These are phyloP conservation scores for Gymnocypris eckloni DNA, from an alignment of 2,797 vertebrate genomes.

Conservation along the genomic window DNA sequence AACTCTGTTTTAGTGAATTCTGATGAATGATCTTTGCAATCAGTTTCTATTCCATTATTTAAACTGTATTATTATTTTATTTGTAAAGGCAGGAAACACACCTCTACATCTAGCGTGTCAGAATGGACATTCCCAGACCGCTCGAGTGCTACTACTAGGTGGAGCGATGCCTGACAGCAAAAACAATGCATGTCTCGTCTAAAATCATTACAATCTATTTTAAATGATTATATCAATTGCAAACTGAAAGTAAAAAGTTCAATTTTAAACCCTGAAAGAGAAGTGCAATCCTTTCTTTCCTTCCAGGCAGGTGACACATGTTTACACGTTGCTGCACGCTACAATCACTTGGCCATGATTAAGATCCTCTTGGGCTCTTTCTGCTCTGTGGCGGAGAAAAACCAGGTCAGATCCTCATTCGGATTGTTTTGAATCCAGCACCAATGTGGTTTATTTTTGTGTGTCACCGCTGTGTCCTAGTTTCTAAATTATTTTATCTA, in stretches of 20 bases:
- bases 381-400: slow-evolving; percentile 87
- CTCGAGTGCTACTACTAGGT: slow-evolving; percentile 84
- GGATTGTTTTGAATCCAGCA: neutral
- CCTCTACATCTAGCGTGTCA: slow-evolving; percentile 92
- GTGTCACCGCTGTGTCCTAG: slow-evolving; percentile 1
- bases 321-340: slow-evolving; percentile 89
- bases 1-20: neutral
- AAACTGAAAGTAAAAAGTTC: neutral
- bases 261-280: neutral
- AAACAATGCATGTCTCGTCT: slow-evolving; percentile 81
- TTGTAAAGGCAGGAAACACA: slow-evolving; percentile 84
- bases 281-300: neutral
- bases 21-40: neutral
- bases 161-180: slow-evolving; percentile 86
- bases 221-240: neutral
- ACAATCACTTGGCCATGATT: slow-evolving; percentile 87
- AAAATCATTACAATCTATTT: neutral
- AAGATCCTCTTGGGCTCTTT: slow-evolving; percentile 87
- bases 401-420: slow-evolving; percentile 82
- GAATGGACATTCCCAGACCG: slow-evolving; percentile 87
- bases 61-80: neutral
- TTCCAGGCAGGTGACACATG: slow-evolving; percentile 88
- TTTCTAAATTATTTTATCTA: neutral
- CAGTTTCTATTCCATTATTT: neutral
- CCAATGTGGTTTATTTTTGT: neutral